These are phyloP conservation scores for Sycophila texana DNA, from an alignment of 2,888 invertebrate genomes.

Conservation along the genomic window DNA sequence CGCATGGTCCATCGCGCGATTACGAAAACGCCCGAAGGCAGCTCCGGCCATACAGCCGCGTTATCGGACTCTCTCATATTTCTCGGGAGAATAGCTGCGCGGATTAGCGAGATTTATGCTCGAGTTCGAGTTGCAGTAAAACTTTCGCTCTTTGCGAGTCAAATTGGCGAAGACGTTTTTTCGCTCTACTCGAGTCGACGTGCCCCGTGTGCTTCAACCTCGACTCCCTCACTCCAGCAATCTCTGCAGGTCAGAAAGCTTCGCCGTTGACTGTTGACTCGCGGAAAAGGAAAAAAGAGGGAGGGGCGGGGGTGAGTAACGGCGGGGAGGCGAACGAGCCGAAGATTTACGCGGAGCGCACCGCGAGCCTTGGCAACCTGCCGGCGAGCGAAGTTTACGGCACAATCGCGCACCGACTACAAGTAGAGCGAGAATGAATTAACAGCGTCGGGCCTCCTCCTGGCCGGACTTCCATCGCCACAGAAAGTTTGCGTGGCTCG, in stretches of 20 bases:
- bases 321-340: neutral
- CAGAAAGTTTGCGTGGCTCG: constrained; percentile 8
- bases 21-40: constrained; percentile 19
- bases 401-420: constrained; percentile 38
- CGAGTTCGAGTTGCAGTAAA: constrained; percentile 57
- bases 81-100: constrained; percentile 61
- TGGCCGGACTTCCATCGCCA: neutral
- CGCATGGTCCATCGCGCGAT: constrained; percentile 21
- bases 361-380: constrained; percentile 42
- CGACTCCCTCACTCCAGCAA: neutral
- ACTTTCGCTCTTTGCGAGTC: constrained; percentile 46
- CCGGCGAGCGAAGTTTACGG: constrained; percentile 43
- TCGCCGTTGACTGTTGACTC: neutral
- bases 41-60: neutral
- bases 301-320: neutral
- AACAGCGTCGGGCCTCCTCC: constrained; percentile 16
- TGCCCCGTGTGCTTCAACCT: constrained; percentile 27
- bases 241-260: no score
- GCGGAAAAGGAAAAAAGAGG: neutral
- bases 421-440: constrained; percentile 46
- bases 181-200: constrained; percentile 39
- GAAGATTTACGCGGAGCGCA: constrained; percentile 30
- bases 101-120: constrained; percentile 66
- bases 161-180: constrained; percentile 45
- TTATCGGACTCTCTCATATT: constrained; percentile 58